Percentiles rank a stretch among this genome's conserved stretches.
Evolutionary conservation across 2,113 vertebrate species (phyloP).

Genomic region (Saimiri boliviensis): DNA sequence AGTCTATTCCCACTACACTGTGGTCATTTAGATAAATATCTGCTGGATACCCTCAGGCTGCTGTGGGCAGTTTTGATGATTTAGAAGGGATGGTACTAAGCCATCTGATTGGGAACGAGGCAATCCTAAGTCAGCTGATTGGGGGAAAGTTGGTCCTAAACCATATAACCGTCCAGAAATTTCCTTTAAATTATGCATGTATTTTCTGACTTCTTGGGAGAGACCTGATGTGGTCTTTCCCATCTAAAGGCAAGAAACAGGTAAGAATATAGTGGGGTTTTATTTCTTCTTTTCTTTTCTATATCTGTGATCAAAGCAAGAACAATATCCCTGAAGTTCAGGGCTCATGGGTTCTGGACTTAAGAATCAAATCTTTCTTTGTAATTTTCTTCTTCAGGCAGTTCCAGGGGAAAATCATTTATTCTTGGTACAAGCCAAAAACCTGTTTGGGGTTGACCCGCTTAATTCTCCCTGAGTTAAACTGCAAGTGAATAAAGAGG

Average conservation of each 20-base stretch:
- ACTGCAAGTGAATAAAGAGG: constrained; percentile 52
- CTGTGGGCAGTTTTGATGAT: background rate
- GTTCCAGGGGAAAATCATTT: constrained; percentile 56
- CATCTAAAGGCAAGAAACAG: constrained; percentile 20
- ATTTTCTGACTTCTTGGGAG: constrained; percentile 18
- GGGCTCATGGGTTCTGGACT: background rate
- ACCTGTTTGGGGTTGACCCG: constrained; percentile 59
- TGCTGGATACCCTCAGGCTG: background rate
- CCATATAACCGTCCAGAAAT: background rate
- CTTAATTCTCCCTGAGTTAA: constrained; percentile 66
- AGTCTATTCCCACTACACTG: background rate
- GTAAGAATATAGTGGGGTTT: background rate
- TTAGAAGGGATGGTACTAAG: background rate
- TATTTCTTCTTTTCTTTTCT: constrained; percentile 33
- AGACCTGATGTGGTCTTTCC: constrained; percentile 20
- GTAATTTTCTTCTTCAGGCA: constrained; percentile 49
- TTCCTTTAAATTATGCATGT: background rate
- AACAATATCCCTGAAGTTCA: constrained; percentile 29
- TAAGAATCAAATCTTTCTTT: constrained; percentile 54
- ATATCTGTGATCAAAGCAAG: constrained; percentile 58
- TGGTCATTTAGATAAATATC: constrained; percentile 20
- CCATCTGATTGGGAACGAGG: background rate
- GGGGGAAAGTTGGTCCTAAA: background rate
- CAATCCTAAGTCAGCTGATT: background rate
- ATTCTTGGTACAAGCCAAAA: constrained; percentile 50